Percentiles rank a stretch among this genome's conserved stretches.
These are phyloP conservation scores for Dreissena polymorpha DNA, from an alignment of 1,140 invertebrate genomes.

Conservation along the genomic window DNA sequence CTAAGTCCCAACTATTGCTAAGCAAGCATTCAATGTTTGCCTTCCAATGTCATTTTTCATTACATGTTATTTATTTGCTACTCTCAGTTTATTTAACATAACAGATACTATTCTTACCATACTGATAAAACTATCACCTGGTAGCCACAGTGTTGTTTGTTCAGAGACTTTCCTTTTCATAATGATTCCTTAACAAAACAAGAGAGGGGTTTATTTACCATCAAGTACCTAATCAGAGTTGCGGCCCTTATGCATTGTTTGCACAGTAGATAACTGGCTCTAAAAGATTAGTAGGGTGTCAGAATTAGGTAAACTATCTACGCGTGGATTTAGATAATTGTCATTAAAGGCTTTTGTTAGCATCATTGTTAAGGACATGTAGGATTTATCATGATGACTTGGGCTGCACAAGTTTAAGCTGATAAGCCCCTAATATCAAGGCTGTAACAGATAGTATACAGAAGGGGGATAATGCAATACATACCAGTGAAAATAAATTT, in stretches of 20 bases:
- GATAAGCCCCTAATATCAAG: no score
- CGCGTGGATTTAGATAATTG: not conserved
- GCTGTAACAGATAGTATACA: no score
- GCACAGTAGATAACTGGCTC: not conserved
- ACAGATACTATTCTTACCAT: constrained; percentile 18
- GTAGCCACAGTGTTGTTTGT: constrained; percentile 24
- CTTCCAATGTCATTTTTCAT: constrained; percentile 18
- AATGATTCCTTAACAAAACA: not conserved
- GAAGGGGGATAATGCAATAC: no score
- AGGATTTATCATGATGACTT: no score
- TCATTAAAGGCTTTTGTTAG: not conserved
- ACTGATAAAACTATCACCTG: constrained; percentile 29
- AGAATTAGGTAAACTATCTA: constrained; percentile 46
- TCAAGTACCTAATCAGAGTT: not conserved
- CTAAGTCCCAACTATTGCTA: constrained; percentile 1
- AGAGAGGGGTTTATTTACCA: not conserved
- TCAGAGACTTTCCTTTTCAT: constrained; percentile 43
- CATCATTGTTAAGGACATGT: no score
- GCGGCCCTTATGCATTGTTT: not conserved
- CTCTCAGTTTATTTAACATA: constrained; percentile 37
- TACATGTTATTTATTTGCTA: constrained; percentile 42
- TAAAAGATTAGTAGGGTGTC: constrained; percentile 17
- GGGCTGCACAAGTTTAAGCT: no score
- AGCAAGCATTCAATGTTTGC: constrained; percentile 34
- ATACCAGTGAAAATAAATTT: no score